Evolutionary conservation across 2,797 vertebrate genomes (phyloP).

Genomic region (Borostomias antarcticus): DNA sequence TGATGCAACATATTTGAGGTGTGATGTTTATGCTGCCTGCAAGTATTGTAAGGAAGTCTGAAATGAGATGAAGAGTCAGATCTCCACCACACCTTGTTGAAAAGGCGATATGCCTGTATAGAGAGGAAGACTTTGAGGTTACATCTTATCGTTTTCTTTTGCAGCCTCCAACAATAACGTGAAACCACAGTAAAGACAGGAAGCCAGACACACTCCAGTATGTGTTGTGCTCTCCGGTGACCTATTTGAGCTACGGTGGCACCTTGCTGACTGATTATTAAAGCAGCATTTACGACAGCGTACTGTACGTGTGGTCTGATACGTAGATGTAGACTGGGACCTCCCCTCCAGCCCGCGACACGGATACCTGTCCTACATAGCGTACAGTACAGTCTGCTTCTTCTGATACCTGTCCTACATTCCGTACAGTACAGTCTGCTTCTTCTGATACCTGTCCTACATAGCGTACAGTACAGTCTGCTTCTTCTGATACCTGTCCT

Average conservation of each 20-base stretch:
- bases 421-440: too few species aligned
- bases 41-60: conserved; percentile 56
- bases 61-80: conserved; percentile 66
- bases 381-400: too few species aligned
- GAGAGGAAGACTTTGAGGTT: conserved; percentile 74
- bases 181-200: conserved; percentile 69
- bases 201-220: conserved; percentile 60
- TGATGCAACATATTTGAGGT: conserved; percentile 50
- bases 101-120: conserved; percentile 60
- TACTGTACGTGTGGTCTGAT: too few species aligned
- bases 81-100: conserved; percentile 59
- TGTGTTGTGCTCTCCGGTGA: conserved; percentile 68
- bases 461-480: too few species aligned
- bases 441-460: too few species aligned
- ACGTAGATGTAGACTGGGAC: not conserved
- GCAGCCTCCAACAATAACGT: conserved; percentile 66
- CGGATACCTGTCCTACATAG: not conserved
- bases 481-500: too few species aligned
- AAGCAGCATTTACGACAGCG: conserved; percentile 26
- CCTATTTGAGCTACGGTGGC: conserved; percentile 68
- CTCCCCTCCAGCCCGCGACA: not conserved
- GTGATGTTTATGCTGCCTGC: conserved; percentile 66
- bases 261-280: conserved; percentile 25
- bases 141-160: conserved; percentile 70
- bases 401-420: too few species aligned